Conservation (phyloP, 2,113 vertebrate genomes). For the Albula glossodonta region DNA sequence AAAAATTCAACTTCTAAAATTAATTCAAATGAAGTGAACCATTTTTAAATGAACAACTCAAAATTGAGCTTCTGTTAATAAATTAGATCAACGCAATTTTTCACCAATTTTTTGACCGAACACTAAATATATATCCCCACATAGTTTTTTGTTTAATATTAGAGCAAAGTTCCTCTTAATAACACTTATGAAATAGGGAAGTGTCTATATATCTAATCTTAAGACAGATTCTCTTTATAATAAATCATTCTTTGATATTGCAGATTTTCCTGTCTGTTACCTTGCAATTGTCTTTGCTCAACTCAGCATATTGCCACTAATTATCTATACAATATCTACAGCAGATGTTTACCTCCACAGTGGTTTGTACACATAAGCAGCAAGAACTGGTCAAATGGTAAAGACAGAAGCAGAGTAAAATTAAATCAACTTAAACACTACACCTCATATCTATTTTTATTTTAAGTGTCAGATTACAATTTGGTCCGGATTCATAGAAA, state of each 20-base stretch:
- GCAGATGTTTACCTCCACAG: conserved; percentile 50
- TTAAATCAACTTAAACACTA: no score
- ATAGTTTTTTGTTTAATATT: not conserved
- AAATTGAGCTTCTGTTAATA: conserved; percentile 9
- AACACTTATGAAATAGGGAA: not conserved
- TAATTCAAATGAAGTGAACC: no score
- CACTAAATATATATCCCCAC: no score
- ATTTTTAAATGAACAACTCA: not conserved
- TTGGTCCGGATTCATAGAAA: no score
- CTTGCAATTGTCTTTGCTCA: conserved; percentile 36
- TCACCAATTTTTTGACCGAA: conserved; percentile 6
- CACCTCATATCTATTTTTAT: no score
- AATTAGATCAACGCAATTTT: not conserved
- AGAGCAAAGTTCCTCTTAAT: not conserved
- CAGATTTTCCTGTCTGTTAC: conserved; percentile 34
- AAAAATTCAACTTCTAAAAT: no score
- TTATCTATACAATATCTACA: conserved; percentile 47
- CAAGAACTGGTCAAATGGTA: not conserved
- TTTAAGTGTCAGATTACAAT: no score
- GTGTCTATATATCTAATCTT: conserved; percentile 18
- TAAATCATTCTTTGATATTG: conserved; percentile 45
- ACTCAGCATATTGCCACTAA: conserved; percentile 46
- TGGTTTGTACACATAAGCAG: conserved; percentile 1
- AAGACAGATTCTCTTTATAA: conserved; percentile 14
- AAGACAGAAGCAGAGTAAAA: not conserved